Evolutionary conservation across 2,888 invertebrate genomes (phyloP), one percentile per base, ranked within the genome.

Genomic region (Drosophila mettleri): DNA sequence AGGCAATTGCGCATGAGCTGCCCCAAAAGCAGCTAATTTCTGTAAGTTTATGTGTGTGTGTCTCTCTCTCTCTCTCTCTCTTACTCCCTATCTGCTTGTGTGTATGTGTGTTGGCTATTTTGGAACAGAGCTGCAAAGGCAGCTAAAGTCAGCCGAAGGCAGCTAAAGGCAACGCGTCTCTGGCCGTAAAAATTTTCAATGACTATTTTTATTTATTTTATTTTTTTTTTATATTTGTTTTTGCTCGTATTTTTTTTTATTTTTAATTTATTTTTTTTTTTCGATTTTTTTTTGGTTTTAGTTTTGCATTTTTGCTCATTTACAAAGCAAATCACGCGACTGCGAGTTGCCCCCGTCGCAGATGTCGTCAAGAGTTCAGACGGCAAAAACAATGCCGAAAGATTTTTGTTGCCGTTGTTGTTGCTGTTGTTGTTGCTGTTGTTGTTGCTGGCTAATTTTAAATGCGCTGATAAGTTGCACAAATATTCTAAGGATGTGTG

Each of bases 381-480:
- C 55, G 36, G 55, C 64, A 79, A 52, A 65, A 64, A 65, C 43
- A 51, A 82, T 48, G 63, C 46, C 43, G 55, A 63, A 69, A 59
- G 65, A 65, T 68, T n/a, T n/a, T 53, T 65, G 36, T 18, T 66
- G 51, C 5, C 53, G 70, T 57, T 60, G 38, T 54, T 58, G 27
- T 18, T 24, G 48, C 3, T 46, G 39, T 33, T 34, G 53, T 9
- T 57, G 57, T 18, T 49, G 39, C n/a, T 59, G 48, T 53, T 55
- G 49, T 53, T 77, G 62, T 48, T 68, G 85, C 45, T 67, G 46
- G 82, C 88, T 82, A 88, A 82, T 88, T 88, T 82, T 82, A 82
- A 82, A 82, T 82, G 79, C 88, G 82, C 88, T 88, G 88, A 87
- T 82, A 82, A 82, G 86, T 82, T 88, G 86, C 88, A 88, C 86